Conservation (phyloP, 2,888 invertebrate species). For the Diaprepes abbreviatus region DNA sequence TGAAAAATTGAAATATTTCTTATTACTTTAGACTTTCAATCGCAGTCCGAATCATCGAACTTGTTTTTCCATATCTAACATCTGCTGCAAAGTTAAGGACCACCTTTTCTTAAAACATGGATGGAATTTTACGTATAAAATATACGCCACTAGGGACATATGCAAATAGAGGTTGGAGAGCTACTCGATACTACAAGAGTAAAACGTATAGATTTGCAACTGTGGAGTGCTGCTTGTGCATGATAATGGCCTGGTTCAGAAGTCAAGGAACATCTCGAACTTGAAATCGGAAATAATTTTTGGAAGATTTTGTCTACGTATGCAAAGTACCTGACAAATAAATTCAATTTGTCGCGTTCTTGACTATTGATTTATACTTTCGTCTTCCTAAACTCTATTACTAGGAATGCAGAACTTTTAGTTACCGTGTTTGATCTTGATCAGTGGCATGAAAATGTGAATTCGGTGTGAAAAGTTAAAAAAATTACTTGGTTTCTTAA, state of each 20-base stretch:
- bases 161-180: constrained; percentile 38
- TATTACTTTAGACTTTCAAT: constrained; percentile 32
- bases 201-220: constrained; percentile 36
- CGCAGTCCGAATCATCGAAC: constrained; percentile 16
- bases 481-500: too few species aligned
- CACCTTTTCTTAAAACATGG: constrained; percentile 28
- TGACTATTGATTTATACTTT: constrained; percentile 10
- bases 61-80: constrained; percentile 37
- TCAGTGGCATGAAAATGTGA: too few species aligned
- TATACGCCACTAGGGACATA: constrained; percentile 44
- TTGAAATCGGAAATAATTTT: constrained; percentile 24
- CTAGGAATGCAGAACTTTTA: too few species aligned
- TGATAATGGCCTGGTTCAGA: constrained; percentile 25
- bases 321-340: constrained; percentile 33
- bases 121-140: constrained; percentile 35
- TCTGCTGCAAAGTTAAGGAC: constrained; percentile 31
- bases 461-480: too few species aligned
- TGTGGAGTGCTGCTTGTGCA: constrained; percentile 22
- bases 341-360: constrained; percentile 23
- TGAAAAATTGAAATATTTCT: constrained; percentile 22
- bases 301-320: constrained; percentile 18
- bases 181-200: constrained; percentile 36
- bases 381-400: not conserved
- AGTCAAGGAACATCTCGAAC: constrained; percentile 13
- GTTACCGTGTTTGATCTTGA: too few species aligned